Evolutionary conservation across 2,888 invertebrate species (phyloP).

Genomic region (Caenorhabditis macrosperma): DNA sequence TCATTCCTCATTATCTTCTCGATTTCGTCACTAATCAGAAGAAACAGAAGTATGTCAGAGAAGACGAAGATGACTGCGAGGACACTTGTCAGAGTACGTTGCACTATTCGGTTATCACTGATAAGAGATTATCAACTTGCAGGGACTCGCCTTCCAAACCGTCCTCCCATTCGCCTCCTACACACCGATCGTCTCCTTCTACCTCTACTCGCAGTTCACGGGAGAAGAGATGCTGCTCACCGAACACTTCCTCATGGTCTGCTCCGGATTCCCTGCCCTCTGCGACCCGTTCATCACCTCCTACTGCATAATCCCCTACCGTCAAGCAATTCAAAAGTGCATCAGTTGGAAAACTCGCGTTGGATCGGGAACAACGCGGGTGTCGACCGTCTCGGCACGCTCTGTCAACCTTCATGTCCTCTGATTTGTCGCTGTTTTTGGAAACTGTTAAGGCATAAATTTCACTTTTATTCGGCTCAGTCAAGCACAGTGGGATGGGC

Average conservation of each 20-base stretch:
- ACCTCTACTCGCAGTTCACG: conserved; percentile 41
- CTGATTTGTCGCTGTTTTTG: conserved; percentile 29
- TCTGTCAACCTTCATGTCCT: conserved; percentile 44
- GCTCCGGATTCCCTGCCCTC: conserved; percentile 50
- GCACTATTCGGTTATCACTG: background rate
- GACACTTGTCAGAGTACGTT: conserved; percentile 48
- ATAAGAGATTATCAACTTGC: background rate
- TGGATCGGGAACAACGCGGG: conserved; percentile 27
- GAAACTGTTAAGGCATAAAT: background rate
- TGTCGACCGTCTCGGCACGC: conserved; percentile 48
- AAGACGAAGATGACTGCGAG: conserved; percentile 48
- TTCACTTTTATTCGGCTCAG: conserved; percentile 2
- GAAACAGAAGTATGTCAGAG: conserved; percentile 45
- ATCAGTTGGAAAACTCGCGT: conserved; percentile 18
- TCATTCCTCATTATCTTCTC: conserved; percentile 49
- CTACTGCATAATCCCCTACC: conserved; percentile 53
- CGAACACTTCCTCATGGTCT: conserved; percentile 50
- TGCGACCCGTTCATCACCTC: conserved; percentile 55
- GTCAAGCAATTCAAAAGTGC: conserved; percentile 33
- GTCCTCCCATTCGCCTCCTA: conserved; percentile 43
- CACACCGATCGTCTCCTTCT: conserved; percentile 47
- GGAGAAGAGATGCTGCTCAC: conserved; percentile 47
- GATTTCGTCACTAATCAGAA: conserved; percentile 38
- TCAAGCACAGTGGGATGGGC: too few species aligned
- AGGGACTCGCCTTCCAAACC: conserved; percentile 52